These are phyloP conservation scores for Drosophila sp. DNA, from an alignment of 1,140 invertebrate genomes.

Conservation along the genomic window DNA sequence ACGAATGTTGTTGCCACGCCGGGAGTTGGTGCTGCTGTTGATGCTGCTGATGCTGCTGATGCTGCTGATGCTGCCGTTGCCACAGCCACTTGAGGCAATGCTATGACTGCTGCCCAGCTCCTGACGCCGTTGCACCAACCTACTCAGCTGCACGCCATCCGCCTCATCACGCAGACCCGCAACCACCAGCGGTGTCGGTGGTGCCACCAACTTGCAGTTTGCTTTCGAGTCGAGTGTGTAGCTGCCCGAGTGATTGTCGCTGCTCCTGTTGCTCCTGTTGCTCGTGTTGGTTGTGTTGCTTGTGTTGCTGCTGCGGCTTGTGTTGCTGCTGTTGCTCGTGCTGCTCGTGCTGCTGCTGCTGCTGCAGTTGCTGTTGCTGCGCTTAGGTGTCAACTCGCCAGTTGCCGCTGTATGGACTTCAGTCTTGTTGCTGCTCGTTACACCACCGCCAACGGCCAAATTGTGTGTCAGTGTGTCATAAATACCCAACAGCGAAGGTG, in stretches of 20 bases:
- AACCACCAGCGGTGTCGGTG: constrained; percentile 46
- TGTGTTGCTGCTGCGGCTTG: constrained; percentile 36
- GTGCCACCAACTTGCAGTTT: constrained; percentile 30
- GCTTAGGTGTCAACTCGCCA: constrained; percentile 68
- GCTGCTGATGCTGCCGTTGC: constrained; percentile 7
- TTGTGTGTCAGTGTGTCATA: constrained; percentile 85
- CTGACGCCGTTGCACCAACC: constrained; percentile 61
- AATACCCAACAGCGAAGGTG: constrained; percentile 86
- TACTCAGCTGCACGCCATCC: constrained; percentile 71
- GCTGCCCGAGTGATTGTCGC: constrained; percentile 65
- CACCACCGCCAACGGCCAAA: constrained; percentile 40
- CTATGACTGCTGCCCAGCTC: constrained; percentile 70
- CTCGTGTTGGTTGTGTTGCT: constrained; percentile 45
- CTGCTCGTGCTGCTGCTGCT: constrained; percentile 46
- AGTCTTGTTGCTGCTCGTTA: constrained; percentile 34
- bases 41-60: constrained; percentile 8
- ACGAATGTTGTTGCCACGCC: constrained; percentile 76
- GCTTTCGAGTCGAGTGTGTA: constrained; percentile 44
- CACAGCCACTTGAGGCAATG: constrained; percentile 60
- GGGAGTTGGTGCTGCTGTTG: constrained; percentile 21
- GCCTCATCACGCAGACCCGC: constrained; percentile 71
- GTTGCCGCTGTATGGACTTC: constrained; percentile 32
- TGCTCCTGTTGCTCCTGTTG: constrained; percentile 52
- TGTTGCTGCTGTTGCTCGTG: constrained; percentile 54
- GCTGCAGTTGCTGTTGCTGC: constrained; percentile 52